Evolutionary conservation across 2,888 invertebrate genomes (phyloP).

Genomic region (Myopa testacea): DNA sequence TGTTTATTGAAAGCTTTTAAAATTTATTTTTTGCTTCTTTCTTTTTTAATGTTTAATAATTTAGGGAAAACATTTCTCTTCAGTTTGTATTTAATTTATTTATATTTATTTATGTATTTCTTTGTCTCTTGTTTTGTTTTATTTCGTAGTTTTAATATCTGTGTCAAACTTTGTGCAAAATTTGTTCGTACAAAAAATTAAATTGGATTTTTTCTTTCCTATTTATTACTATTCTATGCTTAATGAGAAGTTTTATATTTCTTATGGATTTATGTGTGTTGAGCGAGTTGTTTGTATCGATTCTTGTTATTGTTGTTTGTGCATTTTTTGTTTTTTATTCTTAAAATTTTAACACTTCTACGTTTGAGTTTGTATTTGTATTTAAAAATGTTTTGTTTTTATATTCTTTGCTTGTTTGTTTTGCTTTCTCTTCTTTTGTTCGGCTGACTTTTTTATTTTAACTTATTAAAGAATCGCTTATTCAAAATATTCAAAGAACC

Average conservation of each 20-base stretch:
- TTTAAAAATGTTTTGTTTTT: too few species aligned
- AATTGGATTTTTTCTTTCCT: neutral
- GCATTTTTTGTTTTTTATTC: neutral
- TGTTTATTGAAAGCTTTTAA: neutral
- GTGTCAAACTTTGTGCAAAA: too few species aligned
- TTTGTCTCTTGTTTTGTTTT: too few species aligned
- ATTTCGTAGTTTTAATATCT: too few species aligned
- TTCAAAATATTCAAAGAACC: too few species aligned
- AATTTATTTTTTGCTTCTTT: neutral
- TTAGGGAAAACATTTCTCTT: neutral
- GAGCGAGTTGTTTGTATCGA: too few species aligned
- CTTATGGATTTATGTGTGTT: neutral
- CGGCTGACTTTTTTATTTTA: too few species aligned
- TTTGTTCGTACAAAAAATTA: neutral
- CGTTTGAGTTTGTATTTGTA: too few species aligned
- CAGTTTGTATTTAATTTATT: neutral
- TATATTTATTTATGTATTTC: neutral
- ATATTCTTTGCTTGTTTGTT: too few species aligned
- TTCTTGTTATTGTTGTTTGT: neutral
- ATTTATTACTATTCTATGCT: neutral
- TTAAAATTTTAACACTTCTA: neutral
- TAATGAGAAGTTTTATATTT: neutral
- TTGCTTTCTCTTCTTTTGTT: too few species aligned
- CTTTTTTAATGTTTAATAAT: neutral
- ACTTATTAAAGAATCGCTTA: too few species aligned